Base-by-base conservation (phyloP, 1,140 invertebrate species). In the Lineus longissimus region DNA sequence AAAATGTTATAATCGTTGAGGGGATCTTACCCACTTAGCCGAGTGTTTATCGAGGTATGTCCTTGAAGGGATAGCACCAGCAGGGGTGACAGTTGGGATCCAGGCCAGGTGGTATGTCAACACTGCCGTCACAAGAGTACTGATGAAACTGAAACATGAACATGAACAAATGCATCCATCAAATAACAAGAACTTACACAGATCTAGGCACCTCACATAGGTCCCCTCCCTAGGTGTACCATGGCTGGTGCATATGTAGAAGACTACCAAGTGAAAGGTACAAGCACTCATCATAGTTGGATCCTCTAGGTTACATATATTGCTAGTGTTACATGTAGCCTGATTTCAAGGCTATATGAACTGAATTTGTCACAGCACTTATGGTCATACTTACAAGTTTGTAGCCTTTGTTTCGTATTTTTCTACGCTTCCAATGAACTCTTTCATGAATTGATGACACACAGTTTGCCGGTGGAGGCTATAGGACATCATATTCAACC, bases 61-160 rank as follows among this genome's bases (percentile, higher is more conserved):
- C 15, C 71, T 70, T 9, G 76, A 77, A 13, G 78, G 71, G 19
- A 72, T 73, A 33, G 73, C 85, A 45, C 78, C 79, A 25, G 81
- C 76, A n/a, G 82, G 81, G 58, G 78, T 80, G 15, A 92, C 88
- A 0, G 91, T 93, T 25, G 89, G 86, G 55, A 94, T 91, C 93
- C 93, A 95, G 1, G 92, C 91, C 22, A 94, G 84, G 80, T 95
- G 93, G 82, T 94, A 87, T 0, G 91, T 94, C 51, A 95, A 81
- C 27, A 95, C 89, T 61, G 91, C 91, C 4, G 92, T 95, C 25
- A 95, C 77, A 58, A 95, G 83, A 17, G 91, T 93, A 76, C 92
- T 94, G 60, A 95, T 85, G 82, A 95, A 95, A 84, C 93, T 95
- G 84, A 61, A 86, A n/a, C n/a, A n/a, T n/a, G n/a, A n/a, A n/a